Base-by-base conservation (phyloP, 1,140 invertebrate genomes). In the Anastrepha obliqua region DNA sequence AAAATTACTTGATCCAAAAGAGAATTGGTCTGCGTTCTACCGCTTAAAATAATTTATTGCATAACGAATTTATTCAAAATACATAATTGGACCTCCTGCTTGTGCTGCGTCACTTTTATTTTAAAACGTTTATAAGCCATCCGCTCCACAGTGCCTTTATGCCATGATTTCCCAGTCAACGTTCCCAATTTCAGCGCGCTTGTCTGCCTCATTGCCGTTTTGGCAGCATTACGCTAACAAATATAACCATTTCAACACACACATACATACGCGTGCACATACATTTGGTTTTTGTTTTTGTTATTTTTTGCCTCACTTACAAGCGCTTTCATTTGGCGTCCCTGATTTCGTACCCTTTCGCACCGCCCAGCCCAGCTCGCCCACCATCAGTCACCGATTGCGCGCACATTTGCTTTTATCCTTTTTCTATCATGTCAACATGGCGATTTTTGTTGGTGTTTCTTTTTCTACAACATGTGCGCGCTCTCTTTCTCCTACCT, bases 301-400 rank as follows among this genome's bases (percentile, higher is more conserved):
- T 47, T 20, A 29, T 58, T 29, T n/a, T 20, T 29, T 29, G n/a
- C n/a, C 44, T 20, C 47, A 9, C 6, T 55, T 81, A 20, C 7
- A 81, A 81, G n/a, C 74, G 55, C 74, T 55, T 81, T 81, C 74
- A 81, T 81, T 81, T 42, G 74, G 5, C 47, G 47, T 81, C 2
- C 47, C n/a, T 47, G 13, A 74, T 74, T 17, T 42, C 13, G 13
- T 44, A 39, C 67, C 67, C 39, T 39, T 42, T 62, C 42, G 6
- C 11, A 74, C 3, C 67, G 3, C 67, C 44, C 74, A 55, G 74
- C 60, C n/a, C 60, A 9, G 13, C 29, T 29, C 60, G 51, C 51
- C 0, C 51, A 55, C 11, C 51, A 3, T 55, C 51, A 55, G 11
- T 11, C 1, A 55, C 51, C 51, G 2, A 55, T 55, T 74, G 3